These are phyloP conservation scores for Drosophila fuyamai DNA, from an alignment of 1,140 invertebrate genomes.

Conservation along the genomic window DNA sequence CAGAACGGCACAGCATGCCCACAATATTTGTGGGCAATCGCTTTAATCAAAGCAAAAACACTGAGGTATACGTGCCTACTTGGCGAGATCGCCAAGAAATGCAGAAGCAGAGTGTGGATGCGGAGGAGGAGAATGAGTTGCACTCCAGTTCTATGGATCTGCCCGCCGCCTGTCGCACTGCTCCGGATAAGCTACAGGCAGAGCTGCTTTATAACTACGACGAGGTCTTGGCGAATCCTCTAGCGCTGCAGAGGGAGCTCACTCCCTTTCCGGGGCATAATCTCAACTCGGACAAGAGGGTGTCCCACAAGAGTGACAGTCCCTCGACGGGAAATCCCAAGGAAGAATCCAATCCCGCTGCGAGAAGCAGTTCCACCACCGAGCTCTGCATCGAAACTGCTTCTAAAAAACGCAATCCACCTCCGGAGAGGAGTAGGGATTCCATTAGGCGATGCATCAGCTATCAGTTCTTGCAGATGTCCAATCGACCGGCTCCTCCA, in stretches of 20 bases:
- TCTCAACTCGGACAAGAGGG: conserved; percentile 37
- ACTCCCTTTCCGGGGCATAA: conserved; percentile 23
- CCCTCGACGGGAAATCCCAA: conserved; percentile 44
- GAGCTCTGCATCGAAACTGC: conserved; percentile 71
- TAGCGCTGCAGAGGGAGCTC: conserved; percentile 84
- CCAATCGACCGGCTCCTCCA: conserved; percentile 12
- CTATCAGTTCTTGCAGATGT: conserved; percentile 85
- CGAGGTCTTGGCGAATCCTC: conserved; percentile 29
- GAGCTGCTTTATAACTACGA: conserved; percentile 85
- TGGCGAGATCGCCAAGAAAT: conserved; percentile 84
- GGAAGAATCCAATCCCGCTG: conserved; percentile 3
- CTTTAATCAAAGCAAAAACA: conserved; percentile 86
- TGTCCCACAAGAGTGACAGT: conserved; percentile 70
- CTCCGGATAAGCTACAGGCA: conserved; percentile 85
- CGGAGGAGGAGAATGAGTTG: conserved; percentile 54
- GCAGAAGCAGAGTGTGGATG: conserved; percentile 78
- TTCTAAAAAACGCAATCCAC: background rate
- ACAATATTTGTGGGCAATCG: conserved; percentile 87
- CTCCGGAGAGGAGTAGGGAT: conserved; percentile 16
- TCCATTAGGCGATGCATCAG: conserved; percentile 85
- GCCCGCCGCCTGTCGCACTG: conserved; percentile 83
- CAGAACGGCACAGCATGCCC: conserved; percentile 84
- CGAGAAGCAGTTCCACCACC: conserved; percentile 53
- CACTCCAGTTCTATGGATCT: conserved; percentile 86
- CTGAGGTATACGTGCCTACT: conserved; percentile 86